Evolutionary conservation across 2,888 invertebrate species (phyloP).

Genomic region (Crossocerus cetratus): DNA sequence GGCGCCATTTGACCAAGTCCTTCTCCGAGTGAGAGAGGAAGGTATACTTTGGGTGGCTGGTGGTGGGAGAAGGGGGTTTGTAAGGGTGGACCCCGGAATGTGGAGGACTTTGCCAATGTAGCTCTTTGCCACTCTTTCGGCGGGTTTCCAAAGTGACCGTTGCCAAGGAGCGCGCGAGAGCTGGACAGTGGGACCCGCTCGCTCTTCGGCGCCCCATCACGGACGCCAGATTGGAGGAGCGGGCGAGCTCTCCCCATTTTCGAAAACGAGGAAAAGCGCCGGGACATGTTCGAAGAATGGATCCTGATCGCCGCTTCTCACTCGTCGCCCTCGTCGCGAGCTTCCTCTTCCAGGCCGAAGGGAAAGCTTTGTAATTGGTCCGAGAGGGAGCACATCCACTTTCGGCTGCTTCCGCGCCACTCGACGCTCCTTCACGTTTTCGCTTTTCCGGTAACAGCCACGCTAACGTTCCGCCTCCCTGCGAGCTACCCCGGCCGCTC

Average conservation of each 20-base stretch:
- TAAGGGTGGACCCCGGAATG: too few species aligned
- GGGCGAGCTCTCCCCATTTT: conserved; percentile 32
- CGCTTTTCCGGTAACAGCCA: not conserved
- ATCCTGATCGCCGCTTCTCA: conserved; percentile 33
- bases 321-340: not conserved
- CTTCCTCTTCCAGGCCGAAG: not conserved
- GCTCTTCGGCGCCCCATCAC: conserved; percentile 43
- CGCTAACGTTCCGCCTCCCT: not conserved
- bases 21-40: conserved; percentile 11
- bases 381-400: conserved; percentile 9
- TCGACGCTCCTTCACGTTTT: not conserved
- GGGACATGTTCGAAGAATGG: conserved; percentile 37
- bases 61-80: too few species aligned
- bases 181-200: conserved; percentile 4
- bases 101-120: not conserved
- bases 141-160: conserved; percentile 57
- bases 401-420: conserved; percentile 9
- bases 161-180: conserved; percentile 45
- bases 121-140: conserved; percentile 46
- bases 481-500: too few species aligned
- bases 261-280: conserved; percentile 42
- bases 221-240: conserved; percentile 35
- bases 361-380: conserved; percentile 34
- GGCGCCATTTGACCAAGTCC: conserved; percentile 20
- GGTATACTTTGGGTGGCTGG: not conserved